phyloP scores from a whole-genome alignment of 2,113 vertebrate species.

The Brachyistius frenatus region DNA sequence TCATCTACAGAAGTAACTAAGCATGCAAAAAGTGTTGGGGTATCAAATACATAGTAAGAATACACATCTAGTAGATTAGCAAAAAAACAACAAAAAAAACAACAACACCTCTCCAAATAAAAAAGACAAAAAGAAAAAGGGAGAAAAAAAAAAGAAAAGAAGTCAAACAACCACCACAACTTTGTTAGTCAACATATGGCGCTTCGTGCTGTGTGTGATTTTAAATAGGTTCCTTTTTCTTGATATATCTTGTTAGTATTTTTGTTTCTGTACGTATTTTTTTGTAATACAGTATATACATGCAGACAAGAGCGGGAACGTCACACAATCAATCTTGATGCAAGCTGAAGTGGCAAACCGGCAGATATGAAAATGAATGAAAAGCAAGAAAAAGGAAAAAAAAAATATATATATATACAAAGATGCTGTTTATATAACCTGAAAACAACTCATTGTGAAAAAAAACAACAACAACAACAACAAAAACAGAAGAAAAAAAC shows the following conservation, averaged over 20 bases:
- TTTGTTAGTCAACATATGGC: slow-evolving; percentile 76
- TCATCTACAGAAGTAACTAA: slow-evolving; percentile 73
- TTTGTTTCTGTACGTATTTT: slow-evolving; percentile 67
- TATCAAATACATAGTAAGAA: slow-evolving; percentile 84
- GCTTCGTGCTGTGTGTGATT: slow-evolving; percentile 73
- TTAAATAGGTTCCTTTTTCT: slow-evolving; percentile 71
- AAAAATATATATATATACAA: background rate
- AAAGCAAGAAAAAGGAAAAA: slow-evolving; percentile 28
- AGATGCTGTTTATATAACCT: slow-evolving; percentile 6
- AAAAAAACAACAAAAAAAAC: slow-evolving; percentile 40
- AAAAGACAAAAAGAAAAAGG: slow-evolving; percentile 36
- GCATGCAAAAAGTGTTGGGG: slow-evolving; percentile 84
- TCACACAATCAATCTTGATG: slow-evolving; percentile 71
- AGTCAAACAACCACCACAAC: slow-evolving; percentile 69
- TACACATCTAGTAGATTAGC: slow-evolving; percentile 79
- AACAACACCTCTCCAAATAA: slow-evolving; percentile 70
- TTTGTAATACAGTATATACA: slow-evolving; percentile 79
- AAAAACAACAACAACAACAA: slow-evolving; percentile 2
- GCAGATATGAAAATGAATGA: slow-evolving; percentile 68
- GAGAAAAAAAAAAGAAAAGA: slow-evolving; percentile 14
- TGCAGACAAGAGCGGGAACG: slow-evolving; percentile 75
- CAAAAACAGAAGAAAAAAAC: background rate
- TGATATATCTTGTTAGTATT: slow-evolving; percentile 71
- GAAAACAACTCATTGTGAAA: slow-evolving; percentile 54
- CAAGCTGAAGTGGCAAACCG: slow-evolving; percentile 58